Percentiles rank a stretch among this genome's conserved stretches.
phyloP scores from a whole-genome alignment of 2,797 vertebrate species.

The Sebastiscus albofasciatus region DNA sequence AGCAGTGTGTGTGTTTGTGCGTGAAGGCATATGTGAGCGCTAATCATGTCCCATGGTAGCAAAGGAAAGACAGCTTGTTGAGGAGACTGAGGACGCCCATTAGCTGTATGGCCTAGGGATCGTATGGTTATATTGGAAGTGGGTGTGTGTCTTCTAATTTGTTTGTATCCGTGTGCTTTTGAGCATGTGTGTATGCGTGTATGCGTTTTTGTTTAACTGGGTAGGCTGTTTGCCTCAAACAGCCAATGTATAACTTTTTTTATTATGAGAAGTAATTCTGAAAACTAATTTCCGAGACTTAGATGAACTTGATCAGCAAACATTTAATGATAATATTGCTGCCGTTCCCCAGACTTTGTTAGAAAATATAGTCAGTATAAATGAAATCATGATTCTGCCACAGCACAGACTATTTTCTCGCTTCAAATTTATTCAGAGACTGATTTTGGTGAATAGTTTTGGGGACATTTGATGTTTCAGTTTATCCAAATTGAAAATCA shows the following conservation, averaged over 20 bases:
- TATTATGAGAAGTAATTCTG: neutral
- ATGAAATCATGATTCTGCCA: neutral
- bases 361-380: neutral
- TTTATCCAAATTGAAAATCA: constrained; percentile 11
- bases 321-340: neutral
- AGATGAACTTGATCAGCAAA: neutral
- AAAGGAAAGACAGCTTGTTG: constrained; percentile 20
- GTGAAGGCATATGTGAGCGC: constrained; percentile 15
- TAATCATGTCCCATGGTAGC: constrained; percentile 56
- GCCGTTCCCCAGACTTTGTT: neutral
- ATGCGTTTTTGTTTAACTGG: neutral
- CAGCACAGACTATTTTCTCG: neutral
- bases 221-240: neutral
- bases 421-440: neutral
- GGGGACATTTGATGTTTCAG: neutral
- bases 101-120: constrained; percentile 17
- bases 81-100: constrained; percentile 53
- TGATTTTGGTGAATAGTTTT: neutral
- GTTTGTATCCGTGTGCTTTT: neutral
- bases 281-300: neutral
- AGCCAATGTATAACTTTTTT: neutral
- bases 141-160: neutral
- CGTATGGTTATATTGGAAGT: neutral
- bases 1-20: neutral
- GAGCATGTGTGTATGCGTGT: neutral